Evolutionary conservation across 1,140 invertebrate species (phyloP), one percentile per base, ranked within the genome.

Genomic region (Leptonema lineaticorne): DNA sequence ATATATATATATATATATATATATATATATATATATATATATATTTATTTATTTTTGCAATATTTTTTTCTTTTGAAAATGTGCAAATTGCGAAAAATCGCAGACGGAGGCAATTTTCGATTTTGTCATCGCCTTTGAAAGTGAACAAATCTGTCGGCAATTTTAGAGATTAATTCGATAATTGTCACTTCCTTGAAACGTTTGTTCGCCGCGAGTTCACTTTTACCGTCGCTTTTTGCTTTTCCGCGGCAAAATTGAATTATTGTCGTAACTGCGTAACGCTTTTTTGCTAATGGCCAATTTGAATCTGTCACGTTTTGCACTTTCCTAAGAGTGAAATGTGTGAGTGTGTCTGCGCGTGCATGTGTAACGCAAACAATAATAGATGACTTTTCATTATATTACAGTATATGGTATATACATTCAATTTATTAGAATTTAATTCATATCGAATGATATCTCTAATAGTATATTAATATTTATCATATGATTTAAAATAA

Each of bases 261-360:
- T 53, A 24, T 53, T 22, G 27, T 26, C 50, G 50, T 24, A n/a
- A n/a, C 50, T 53, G 50, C 50, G 50, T 53, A 53, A 53, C 50
- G 27, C n/a, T n/a, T n/a, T n/a, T 53, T 24, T 24, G 14, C 20
- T 53, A 53, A 53, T 53, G 50, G 50, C 18, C 50, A 53, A 53
- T 53, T 53, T 53, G 50, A 53, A 53, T 53, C 50, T 53, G 50
- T 53, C 50, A 53, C 50, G 50, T 26, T 53, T 53, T 22, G 14
- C 50, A 24, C 50, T 53, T 53, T 53, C 50, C n/a, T 53, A 11
- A 20, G 20, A 53, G 37, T 41, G 37, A 3, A 41, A 41, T 41
- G n/a, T n/a, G n/a, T n/a, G n/a, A n/a, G n/a, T n/a, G n/a, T n/a
- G n/a, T n/a, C n/a, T n/a, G n/a, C n/a, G n/a, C n/a, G n/a, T 16